Evolutionary conservation across 2,797 vertebrate species (phyloP).

Genomic region (Gymnocypris eckloni): DNA sequence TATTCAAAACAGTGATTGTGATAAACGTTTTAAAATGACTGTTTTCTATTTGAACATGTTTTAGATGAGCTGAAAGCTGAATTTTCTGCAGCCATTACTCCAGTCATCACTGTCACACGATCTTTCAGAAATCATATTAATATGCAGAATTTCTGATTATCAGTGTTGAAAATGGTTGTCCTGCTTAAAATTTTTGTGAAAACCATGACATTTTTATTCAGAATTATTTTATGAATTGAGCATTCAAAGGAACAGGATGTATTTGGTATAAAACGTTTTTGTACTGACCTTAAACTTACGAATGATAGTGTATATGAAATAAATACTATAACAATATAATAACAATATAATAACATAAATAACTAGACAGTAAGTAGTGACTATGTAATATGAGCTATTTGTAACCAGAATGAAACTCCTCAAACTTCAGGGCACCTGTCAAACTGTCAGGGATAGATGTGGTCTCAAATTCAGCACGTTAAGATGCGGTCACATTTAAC

Average conservation of each 20-base stretch:
- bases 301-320: not conserved
- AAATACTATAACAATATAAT: not conserved
- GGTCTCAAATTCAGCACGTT: not conserved
- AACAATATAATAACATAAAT: too few species aligned
- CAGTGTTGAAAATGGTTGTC: not conserved
- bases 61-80: too few species aligned
- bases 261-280: not conserved
- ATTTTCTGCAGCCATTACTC: too few species aligned
- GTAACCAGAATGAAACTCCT: not conserved
- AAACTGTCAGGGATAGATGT: not conserved
- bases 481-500: not conserved
- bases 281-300: not conserved
- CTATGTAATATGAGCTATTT: not conserved
- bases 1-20: not conserved
- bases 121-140: too few species aligned
- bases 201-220: not conserved
- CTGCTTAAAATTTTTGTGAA: not conserved
- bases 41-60: too few species aligned
- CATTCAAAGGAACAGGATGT: not conserved
- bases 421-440: not conserved
- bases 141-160: not conserved
- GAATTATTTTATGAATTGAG: not conserved
- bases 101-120: too few species aligned
- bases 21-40: too few species aligned
- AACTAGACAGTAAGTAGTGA: not conserved